Evolutionary conservation across 2,797 vertebrate genomes (phyloP).

Genomic region (Halcyon leucocephala): DNA sequence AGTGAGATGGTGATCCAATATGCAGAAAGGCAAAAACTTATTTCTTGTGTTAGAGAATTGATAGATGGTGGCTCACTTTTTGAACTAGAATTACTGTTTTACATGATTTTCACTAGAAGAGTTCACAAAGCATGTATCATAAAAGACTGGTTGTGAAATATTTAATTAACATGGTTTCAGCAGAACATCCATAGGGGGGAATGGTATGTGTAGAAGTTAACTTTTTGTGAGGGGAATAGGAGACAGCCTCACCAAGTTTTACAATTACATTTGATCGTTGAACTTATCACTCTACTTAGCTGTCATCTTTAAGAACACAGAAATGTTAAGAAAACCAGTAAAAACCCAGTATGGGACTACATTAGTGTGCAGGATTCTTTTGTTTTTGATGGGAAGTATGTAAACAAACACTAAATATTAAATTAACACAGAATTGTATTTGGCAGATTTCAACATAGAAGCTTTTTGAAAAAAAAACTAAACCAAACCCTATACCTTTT

Average conservation of each 20-base stretch:
- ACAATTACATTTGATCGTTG: not conserved
- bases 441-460: not conserved
- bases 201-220: not conserved
- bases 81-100: not conserved
- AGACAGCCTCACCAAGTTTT: not conserved
- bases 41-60: not conserved
- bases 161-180: not conserved
- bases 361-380: not conserved
- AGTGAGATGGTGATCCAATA: rapidly evolving
- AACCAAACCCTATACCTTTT: not conserved
- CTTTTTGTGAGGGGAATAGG: not conserved
- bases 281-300: not conserved
- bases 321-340: not conserved
- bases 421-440: not conserved
- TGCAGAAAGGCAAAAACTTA: not conserved
- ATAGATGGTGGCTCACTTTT: not conserved
- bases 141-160: not conserved
- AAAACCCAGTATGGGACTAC: not conserved
- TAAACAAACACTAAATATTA: not conserved
- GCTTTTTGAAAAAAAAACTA: not conserved
- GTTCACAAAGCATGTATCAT: not conserved
- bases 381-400: not conserved
- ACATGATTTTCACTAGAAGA: not conserved
- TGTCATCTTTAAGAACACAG: not conserved
- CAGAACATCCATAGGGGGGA: not conserved